Base-by-base conservation (phyloP, 2,888 invertebrate genomes). In the Oxyteleia sp. region DNA sequence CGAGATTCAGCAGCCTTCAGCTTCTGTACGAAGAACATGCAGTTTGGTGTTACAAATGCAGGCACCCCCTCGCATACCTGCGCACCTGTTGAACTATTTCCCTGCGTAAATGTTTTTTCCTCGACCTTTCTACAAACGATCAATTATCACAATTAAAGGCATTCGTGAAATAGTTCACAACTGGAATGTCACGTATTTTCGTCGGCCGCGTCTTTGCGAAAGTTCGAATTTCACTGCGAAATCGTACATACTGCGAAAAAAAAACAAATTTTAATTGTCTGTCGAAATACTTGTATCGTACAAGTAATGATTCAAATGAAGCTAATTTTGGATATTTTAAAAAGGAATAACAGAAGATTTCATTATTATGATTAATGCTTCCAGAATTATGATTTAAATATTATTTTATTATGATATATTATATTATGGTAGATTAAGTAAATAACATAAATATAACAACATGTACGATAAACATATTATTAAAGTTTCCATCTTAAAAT, bases 1-100 rank as follows among this genome's bases (percentile, higher is more conserved):
- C 81, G 92, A 90, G 92, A 90, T 89, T 90, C 76, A 79, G 69
- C 85, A 82, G 85, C 87, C 88, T 89, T 89, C 87, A 88, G 85
- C 85, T 86, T 64, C 83, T 85, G 84, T 57, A 72, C 84, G 86
- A 90, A 88, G 89, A 89, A 88, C 88, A 86, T 86, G 83, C 80
- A 80, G 75, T 78, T 66, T 80, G 85, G 82, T 84, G 87, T 89
- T 88, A 86, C 88, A 71, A 72, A 74, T 81, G 64, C 80, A 76
- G 61, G 32, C 32, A 7, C 55, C 55, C 57, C 23, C 55, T 57
- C 71, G 57, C 75, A 69, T 66, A 85, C 76, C 59, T 68, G 63
- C 76, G 76, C 87, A 88, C 88, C 88, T 87, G 88, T 88, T 87
- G 88, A 86, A 80, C 84, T 51, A 69, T 76, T 81, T 76, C 51